Evolutionary conservation across 1,140 invertebrate genomes (phyloP).

Genomic region (Pseudomyrmex gracilis): DNA sequence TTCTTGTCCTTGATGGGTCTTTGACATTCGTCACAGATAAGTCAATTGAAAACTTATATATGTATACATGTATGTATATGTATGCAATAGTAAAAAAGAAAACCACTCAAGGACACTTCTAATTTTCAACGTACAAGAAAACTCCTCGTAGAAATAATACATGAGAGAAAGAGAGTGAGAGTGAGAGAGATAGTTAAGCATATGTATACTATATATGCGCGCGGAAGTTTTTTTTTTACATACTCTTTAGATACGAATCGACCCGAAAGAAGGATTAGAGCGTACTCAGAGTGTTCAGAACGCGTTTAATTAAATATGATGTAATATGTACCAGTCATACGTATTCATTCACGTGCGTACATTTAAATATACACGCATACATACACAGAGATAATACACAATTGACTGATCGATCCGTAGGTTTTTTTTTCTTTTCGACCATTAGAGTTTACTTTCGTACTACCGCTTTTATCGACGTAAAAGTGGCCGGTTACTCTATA

Average conservation of each 20-base stretch:
- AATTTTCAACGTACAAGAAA: neutral
- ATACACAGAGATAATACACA: constrained; percentile 51
- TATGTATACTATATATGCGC: neutral
- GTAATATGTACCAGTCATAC: constrained; percentile 69
- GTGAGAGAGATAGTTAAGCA: too few species aligned
- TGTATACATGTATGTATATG: too few species aligned
- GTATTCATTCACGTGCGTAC: constrained; percentile 64
- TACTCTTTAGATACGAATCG: constrained; percentile 40
- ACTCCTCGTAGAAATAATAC: constrained; percentile 1
- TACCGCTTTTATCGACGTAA: constrained; percentile 75
- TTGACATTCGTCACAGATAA: too few species aligned
- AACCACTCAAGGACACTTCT: neutral
- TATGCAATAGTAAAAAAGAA: too few species aligned
- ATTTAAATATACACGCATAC: constrained; percentile 50
- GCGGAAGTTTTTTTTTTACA: constrained; percentile 33
- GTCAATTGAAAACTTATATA: too few species aligned
- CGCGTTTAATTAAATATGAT: constrained; percentile 53
- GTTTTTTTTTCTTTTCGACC: constrained; percentile 47
- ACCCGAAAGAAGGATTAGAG: constrained; percentile 19
- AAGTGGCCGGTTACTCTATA: constrained; percentile 62
- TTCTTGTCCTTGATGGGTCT: neutral
- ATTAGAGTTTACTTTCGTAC: constrained; percentile 75
- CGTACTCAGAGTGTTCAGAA: constrained; percentile 25
- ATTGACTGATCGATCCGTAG: constrained; percentile 74
- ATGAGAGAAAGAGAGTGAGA: neutral